Base-by-base conservation (phyloP, 2,888 invertebrate species). In the Drosophila quinaria region DNA sequence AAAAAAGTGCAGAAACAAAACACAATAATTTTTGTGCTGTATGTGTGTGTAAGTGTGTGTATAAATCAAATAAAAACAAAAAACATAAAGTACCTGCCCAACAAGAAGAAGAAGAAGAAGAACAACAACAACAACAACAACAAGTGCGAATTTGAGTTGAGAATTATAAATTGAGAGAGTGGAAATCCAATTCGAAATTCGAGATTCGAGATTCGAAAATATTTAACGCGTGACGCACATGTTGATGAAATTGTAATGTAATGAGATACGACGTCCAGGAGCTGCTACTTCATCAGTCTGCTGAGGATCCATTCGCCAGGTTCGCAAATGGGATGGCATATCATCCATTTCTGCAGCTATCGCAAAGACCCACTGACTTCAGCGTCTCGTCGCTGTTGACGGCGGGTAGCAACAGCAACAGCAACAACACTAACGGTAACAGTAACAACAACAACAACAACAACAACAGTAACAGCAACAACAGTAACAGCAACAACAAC, bases 301-400 rank as follows among this genome's bases (percentile, higher is more conserved):
- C 93, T 91, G 93, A 93, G 91, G 93, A 93, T 92, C 92, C 92
- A 91, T 92, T 92, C 92, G 92, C 93, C 89, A 92, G 93, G 91
- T 92, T 93, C 90, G 93, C 93, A 92, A 93, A 93, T 92, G 93
- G 93, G 92, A 96, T 96, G 96, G 97, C 95, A 93, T 96, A 97
- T 94, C 96, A 97, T 93, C 97, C 96, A 93, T 95, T 95, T 92
- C 95, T 98, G 94, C 96, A 97, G 94, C 96, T 97, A 93, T 96
- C 97, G 93, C 87, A 87, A 90, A 94, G 97, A 93, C 97, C 97
- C 94, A 97, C 97, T 93, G 97, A 97, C 94, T 97, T 97, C 94
- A 97, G 97, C 94, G 97, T 97, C 92, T 97, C 97, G 91, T 97
- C 97, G 93, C 95, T 97, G 94, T 95, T 97, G 93, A 97, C 96